phyloP scores from a whole-genome alignment of 2,888 invertebrate genomes.

The Colletes collaris region DNA sequence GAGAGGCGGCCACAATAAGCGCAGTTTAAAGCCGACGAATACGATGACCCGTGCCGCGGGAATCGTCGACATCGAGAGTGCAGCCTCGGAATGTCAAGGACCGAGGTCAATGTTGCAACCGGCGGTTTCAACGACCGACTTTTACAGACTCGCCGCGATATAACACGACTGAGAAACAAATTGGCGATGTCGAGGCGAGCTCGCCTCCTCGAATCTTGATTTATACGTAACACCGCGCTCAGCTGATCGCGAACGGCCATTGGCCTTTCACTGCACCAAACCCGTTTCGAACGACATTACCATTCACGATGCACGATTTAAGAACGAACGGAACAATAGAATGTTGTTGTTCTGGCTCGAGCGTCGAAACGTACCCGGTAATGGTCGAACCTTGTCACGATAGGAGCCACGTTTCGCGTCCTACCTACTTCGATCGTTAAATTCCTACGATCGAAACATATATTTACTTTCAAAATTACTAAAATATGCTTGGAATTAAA shows the following conservation, averaged over 20 bases:
- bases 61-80: conserved; percentile 47
- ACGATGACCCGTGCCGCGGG: conserved; percentile 19
- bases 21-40: conserved; percentile 20
- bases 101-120: conserved; percentile 68
- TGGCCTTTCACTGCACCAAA: conserved; percentile 53
- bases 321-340: too few species aligned
- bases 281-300: too few species aligned
- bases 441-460: too few species aligned
- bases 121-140: conserved; percentile 54
- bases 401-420: too few species aligned
- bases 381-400: too few species aligned
- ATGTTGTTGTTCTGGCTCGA: too few species aligned
- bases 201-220: conserved; percentile 61
- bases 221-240: conserved; percentile 68
- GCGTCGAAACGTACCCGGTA: too few species aligned
- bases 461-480: too few species aligned
- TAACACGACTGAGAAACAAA: conserved; percentile 54
- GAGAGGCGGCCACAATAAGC: background rate
- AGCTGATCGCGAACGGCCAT: conserved; percentile 65
- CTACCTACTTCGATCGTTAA: too few species aligned
- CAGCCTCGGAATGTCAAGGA: conserved; percentile 57
- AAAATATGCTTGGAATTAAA: too few species aligned
- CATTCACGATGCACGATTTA: too few species aligned
- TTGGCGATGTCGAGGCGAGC: conserved; percentile 56
- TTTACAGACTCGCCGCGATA: conserved; percentile 44